phyloP scores from a whole-genome alignment of 2,113 vertebrate genomes.

The Haemorhous mexicanus region DNA sequence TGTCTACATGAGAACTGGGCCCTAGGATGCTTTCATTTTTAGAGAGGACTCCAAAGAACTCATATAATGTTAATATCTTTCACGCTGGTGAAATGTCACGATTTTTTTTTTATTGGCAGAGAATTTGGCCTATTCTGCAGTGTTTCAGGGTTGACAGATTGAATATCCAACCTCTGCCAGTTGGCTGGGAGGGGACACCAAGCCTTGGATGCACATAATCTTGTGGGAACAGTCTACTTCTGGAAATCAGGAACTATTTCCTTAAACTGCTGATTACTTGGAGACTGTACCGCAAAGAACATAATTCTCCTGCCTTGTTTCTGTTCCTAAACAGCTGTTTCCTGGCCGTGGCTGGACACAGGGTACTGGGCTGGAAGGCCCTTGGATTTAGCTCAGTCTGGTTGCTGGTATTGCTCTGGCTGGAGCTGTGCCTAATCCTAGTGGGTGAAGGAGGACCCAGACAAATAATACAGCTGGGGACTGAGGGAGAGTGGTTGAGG shows the following conservation, averaged over 20 bases:
- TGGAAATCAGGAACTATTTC: conserved; percentile 40
- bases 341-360: neutral
- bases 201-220: neutral
- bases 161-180: neutral
- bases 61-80: neutral
- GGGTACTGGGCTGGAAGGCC: neutral
- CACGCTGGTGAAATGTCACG: neutral
- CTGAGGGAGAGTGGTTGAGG: neutral
- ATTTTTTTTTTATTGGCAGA: neutral
- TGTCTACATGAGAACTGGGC: neutral
- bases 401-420: neutral
- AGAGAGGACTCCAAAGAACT: neutral
- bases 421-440: neutral
- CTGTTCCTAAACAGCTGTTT: conserved; percentile 58
- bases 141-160: neutral
- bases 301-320: neutral
- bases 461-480: neutral
- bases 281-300: neutral
- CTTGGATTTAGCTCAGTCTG: neutral
- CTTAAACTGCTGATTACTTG: conserved; percentile 34
- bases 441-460: conserved; percentile 1
- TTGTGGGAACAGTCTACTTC: conserved; percentile 26
- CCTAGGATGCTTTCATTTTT: neutral
- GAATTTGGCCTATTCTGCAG: neutral
- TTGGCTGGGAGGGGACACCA: neutral